Evolutionary conservation across 2,888 invertebrate species (phyloP), one percentile per base, ranked within the genome.

Genomic region (Spicauda simplicius): DNA sequence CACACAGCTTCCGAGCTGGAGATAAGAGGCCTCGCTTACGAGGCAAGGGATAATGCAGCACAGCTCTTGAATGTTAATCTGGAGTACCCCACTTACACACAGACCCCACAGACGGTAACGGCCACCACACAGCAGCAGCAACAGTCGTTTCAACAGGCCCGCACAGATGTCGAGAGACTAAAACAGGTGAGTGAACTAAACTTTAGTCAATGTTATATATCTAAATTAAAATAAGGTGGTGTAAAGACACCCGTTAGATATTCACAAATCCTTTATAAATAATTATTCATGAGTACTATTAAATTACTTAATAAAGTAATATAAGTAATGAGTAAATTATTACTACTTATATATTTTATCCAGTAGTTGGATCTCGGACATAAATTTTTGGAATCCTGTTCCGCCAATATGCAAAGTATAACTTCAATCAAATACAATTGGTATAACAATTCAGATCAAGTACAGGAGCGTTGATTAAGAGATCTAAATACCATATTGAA

Each of bases 1-100:
- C 95, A 95, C 76, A 94, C 96, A 41, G 95, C 96, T 0, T 95
- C 95, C 4, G 96, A 96, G 76, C 83, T 96, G 63, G 95, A 96
- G 83, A 94, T 96, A 66, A 91, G 95, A 73, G 96, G 96, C 4
- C 87, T 95, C 64, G 95, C 95, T 0, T 94, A 94, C 59, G 94
- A 95, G 76, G 94, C 94, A 12, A 84, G 94, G 66, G 94, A 91
- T 73, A 94, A 94, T 82, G 94, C 94, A 53, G 93, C 93, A n/a
- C 94, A 90, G 78, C 83, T 93, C 67, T 83, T 93, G 68, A 93
- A 94, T 72, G 94, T 94, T 41, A 93, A 93, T 70, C 82, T 94
- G 77, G 93, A 93, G 77, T 93, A 91, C 64, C 93, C 93, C 0
- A 71, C 91, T 16, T 93, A 90, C 72, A 80, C 88, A 1, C 87